Evolutionary conservation across 2,113 vertebrate species (phyloP).

Genomic region (Tychaedon coryphoeus): DNA sequence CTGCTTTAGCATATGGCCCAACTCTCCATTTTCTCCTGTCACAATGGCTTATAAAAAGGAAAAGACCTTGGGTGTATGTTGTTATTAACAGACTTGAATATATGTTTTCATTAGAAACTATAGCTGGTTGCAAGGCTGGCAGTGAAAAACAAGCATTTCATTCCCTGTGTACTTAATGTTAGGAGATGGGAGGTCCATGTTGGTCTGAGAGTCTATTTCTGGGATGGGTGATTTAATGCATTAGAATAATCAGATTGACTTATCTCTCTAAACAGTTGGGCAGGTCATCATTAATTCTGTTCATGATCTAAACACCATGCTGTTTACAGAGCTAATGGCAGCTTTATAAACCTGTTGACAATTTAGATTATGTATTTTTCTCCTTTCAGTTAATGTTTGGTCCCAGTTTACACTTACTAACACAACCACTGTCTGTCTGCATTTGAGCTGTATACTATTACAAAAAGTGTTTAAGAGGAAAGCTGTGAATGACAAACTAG

Average conservation of each 20-base stretch:
- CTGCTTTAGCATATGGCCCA: background rate
- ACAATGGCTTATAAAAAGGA: background rate
- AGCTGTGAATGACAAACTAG: background rate
- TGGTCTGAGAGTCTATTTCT: background rate
- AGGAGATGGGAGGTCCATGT: background rate
- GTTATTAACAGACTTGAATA: background rate
- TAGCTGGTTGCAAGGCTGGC: background rate
- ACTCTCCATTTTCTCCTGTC: background rate
- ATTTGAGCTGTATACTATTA: background rate
- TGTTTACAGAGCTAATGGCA: background rate
- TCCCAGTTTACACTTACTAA: background rate
- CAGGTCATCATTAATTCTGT: background rate
- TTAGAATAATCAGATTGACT: slow-evolving; percentile 34
- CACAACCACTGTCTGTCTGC: background rate
- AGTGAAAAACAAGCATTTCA: background rate
- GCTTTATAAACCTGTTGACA: background rate
- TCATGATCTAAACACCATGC: background rate
- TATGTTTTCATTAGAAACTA: background rate
- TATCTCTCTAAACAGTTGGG: background rate
- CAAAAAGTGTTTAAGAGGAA: background rate
- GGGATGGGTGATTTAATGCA: background rate
- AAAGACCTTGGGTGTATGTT: background rate
- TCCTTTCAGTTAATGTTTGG: background rate
- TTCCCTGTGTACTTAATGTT: background rate
- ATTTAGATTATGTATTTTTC: background rate